phyloP scores from a whole-genome alignment of 2,113 vertebrate genomes.

The Ictidomys tridecemlineatus region DNA sequence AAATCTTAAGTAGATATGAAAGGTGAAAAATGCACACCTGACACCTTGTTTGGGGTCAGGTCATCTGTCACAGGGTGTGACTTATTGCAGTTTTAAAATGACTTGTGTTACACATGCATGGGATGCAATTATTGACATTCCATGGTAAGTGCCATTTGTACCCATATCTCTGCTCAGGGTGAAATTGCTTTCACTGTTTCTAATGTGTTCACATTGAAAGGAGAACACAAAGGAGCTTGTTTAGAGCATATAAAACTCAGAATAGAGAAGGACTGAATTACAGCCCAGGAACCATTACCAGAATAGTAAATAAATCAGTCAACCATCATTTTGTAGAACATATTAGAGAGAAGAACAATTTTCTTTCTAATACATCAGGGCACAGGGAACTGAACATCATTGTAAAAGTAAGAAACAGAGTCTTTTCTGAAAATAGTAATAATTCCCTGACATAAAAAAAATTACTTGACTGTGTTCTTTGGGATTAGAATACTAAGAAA shows the following conservation, averaged over 20 bases:
- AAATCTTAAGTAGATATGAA: neutral
- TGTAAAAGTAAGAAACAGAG: slow-evolving; percentile 44
- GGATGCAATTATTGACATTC: neutral
- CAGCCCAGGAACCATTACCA: neutral
- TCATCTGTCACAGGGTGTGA: neutral
- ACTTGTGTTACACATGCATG: neutral
- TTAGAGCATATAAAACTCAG: neutral
- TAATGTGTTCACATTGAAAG: neutral
- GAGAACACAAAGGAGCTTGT: neutral
- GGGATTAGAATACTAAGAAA: neutral
- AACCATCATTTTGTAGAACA: neutral
- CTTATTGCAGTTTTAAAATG: neutral
- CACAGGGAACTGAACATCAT: neutral
- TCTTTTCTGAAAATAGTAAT: slow-evolving; percentile 6
- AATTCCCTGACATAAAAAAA: neutral
- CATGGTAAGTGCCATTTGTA: neutral
- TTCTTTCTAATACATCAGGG: neutral
- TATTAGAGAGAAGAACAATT: neutral
- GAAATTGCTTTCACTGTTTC: neutral
- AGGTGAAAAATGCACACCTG: neutral
- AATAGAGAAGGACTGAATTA: neutral
- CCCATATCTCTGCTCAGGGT: neutral
- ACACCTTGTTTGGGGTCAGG: neutral
- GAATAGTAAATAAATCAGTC: neutral
- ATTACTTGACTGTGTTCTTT: neutral